Percentiles rank a stretch among this genome's conserved stretches.
Evolutionary conservation across 1,140 invertebrate genomes (phyloP).

Genomic region (Leptinotarsa lineolata): DNA sequence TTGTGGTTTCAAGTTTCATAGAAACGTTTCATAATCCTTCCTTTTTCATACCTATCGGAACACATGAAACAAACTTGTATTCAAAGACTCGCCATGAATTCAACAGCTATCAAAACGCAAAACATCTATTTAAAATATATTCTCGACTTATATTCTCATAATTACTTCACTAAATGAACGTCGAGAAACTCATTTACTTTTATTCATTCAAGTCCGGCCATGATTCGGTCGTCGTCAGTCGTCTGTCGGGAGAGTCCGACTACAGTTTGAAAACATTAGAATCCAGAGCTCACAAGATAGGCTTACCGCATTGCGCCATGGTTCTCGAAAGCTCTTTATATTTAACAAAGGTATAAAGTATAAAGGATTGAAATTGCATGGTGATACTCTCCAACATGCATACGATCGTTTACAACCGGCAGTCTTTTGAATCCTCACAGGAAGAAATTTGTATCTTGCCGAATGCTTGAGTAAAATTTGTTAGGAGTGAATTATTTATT

Average conservation of each 20-base stretch:
- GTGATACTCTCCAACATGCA: neutral
- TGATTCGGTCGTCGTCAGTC: neutral
- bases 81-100: too few species aligned
- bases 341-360: conserved; percentile 8
- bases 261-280: neutral
- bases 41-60: too few species aligned
- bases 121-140: neutral
- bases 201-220: neutral
- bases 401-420: neutral
- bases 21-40: too few species aligned
- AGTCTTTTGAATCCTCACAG: neutral
- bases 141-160: neutral
- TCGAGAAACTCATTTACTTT: neutral
- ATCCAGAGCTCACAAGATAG: neutral
- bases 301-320: conserved; percentile 1
- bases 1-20: too few species aligned
- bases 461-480: too few species aligned
- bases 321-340: neutral
- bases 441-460: too few species aligned
- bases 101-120: neutral
- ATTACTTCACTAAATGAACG: neutral
- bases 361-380: neutral
- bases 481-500: too few species aligned
- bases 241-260: neutral
- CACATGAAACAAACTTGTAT: too few species aligned